Conservation (phyloP, 2,113 vertebrate species). For the Mus musculus region GRCm39 chr2:35684501-35685000, state of each 20-base stretch:
- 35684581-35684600: too few relatives aligned
- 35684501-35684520: too few relatives aligned
- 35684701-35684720: neutral
- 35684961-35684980: neutral
- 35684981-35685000: neutral
- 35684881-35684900: neutral
- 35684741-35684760: neutral
- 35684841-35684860: neutral
- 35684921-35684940: neutral
- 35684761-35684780: neutral
- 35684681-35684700: too few relatives aligned
- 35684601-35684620: too few relatives aligned
- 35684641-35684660: neutral
- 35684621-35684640: neutral
- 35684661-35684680: neutral
- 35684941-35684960: neutral
- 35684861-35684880: neutral
- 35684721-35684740: neutral
- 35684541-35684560: too few relatives aligned
- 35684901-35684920: neutral
- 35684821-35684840: neutral
- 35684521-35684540: too few relatives aligned
- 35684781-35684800: neutral
- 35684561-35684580: too few relatives aligned
- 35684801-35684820: neutral